These are phyloP conservation scores for Moxostoma hubbsi DNA, from an alignment of 2,797 vertebrate species.

Conservation along the genomic window DNA sequence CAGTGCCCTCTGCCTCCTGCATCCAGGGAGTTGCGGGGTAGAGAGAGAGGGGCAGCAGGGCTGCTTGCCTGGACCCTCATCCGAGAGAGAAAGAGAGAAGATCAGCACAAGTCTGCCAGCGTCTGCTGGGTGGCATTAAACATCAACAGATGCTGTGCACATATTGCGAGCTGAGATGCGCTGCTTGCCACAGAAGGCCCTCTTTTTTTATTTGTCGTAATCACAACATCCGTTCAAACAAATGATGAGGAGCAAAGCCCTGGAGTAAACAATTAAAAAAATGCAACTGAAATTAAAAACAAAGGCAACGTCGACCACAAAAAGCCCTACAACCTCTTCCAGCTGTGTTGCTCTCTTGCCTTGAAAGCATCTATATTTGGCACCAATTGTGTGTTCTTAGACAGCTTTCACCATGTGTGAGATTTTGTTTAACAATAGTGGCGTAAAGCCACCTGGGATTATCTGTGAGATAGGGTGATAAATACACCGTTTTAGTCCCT, in stretches of 20 bases:
- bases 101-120: slow-evolving; percentile 50
- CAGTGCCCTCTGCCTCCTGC: slow-evolving; percentile 57
- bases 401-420: slow-evolving; percentile 26
- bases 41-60: slow-evolving; percentile 36
- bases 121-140: slow-evolving; percentile 69
- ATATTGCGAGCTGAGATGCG: slow-evolving; percentile 63
- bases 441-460: neutral
- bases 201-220: slow-evolving; percentile 62
- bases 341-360: slow-evolving; percentile 28
- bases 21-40: slow-evolving; percentile 50
- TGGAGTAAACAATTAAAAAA: slow-evolving; percentile 61
- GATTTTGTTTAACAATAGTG: neutral
- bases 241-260: slow-evolving; percentile 59
- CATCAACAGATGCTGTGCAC: slow-evolving; percentile 67
- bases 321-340: slow-evolving; percentile 22
- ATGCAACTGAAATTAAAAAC: slow-evolving; percentile 52
- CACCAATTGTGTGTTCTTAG: slow-evolving; percentile 41
- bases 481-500: slow-evolving; percentile 21
- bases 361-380: neutral
- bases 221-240: slow-evolving; percentile 66
- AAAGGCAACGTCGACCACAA: slow-evolving; percentile 30
- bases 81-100: slow-evolving; percentile 34
- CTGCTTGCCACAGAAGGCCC: slow-evolving; percentile 62
- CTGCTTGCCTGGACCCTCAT: slow-evolving; percentile 49
- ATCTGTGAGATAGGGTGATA: slow-evolving; percentile 29